Base-by-base conservation (phyloP, 1,140 invertebrate species). In the Ectropis grisescens region DNA sequence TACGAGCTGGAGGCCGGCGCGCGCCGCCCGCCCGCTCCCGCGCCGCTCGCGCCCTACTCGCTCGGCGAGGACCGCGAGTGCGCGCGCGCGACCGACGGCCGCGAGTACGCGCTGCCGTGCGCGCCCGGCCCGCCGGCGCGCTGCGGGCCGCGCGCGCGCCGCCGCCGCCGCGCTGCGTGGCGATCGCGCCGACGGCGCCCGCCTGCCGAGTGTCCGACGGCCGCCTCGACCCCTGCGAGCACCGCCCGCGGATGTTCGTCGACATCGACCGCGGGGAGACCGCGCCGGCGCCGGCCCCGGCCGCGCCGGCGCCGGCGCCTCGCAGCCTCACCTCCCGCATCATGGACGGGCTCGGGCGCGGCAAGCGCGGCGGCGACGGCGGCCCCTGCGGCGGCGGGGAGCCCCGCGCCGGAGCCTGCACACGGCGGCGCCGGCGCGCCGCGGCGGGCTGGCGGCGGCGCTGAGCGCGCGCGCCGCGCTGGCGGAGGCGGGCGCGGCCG, bases 71-170 rank as follows among this genome's bases (percentile, higher is more conserved):
- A 37, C 23, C 38, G 47, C 10, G 42, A 41, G 29, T 47, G 47
- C 23, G 40, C 38, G 16, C 42, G 47, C 13, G 55, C 44, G 14
- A 50, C 37, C 11, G 44, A 55, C 22, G 52, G 53, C 33, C 39
- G 33, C 23, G 42, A 52, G 10, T 57, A 57, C 33, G 33, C 41
- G 4, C 29, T 45, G 12, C 19, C 36, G 25, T n/a, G 26, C 13
- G 27, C 28, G 11, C 3, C 31, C 16, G 8, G 14, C 29, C 10
- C 11, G 12, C 25, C 30, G 27, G 26, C 24, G 13, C 29, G 25
- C 29, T 14, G 16, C 5, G 14, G 15, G 14, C 22, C 33, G 28
- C 24, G 11, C 33, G 31, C 19, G 2, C 33, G 35, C 37, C 13
- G 30, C 23, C 31, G 4, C 25, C 34, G 26, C 11, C 35, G 7